Evolutionary conservation across 1,140 invertebrate genomes (phyloP).

Genomic region (Venustaconcha ellipsiformis): DNA sequence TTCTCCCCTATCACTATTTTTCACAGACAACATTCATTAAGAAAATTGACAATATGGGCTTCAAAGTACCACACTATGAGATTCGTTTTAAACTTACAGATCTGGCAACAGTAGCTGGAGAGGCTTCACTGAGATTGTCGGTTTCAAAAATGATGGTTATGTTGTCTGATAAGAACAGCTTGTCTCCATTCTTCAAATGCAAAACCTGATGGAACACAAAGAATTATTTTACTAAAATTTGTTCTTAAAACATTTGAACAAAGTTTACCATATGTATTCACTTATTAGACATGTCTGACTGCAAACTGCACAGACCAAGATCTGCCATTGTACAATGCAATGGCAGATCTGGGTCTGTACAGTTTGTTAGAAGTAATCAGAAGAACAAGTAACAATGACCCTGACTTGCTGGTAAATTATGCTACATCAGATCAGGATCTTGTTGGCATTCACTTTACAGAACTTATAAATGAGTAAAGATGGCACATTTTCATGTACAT

Average conservation of each 20-base stretch:
- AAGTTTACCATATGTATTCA: background rate
- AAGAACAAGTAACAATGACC: too few relatives aligned
- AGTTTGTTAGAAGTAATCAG: background rate
- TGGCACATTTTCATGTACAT: too few relatives aligned
- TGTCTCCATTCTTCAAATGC: constrained; percentile 67
- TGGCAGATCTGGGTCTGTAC: background rate
- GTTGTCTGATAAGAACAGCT: constrained; percentile 64
- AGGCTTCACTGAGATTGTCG: constrained; percentile 57
- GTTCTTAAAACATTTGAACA: background rate
- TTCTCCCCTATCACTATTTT: too few relatives aligned
- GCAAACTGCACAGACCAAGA: background rate
- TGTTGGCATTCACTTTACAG: too few relatives aligned
- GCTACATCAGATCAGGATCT: too few relatives aligned
- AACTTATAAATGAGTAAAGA: too few relatives aligned
- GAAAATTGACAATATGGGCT: too few relatives aligned
- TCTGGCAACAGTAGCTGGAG: constrained; percentile 63
- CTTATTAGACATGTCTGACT: background rate
- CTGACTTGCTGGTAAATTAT: too few relatives aligned
- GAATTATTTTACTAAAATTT: background rate
- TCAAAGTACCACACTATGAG: too few relatives aligned
- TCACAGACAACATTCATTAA: too few relatives aligned
- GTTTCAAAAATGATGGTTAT: constrained; percentile 69
- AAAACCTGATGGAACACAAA: constrained; percentile 52
- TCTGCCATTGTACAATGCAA: background rate
- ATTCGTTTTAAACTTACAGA: constrained; percentile 49